These are phyloP conservation scores for Enteromius radiatus DNA, from an alignment of 2,797 vertebrate genomes.

Conservation along the genomic window DNA sequence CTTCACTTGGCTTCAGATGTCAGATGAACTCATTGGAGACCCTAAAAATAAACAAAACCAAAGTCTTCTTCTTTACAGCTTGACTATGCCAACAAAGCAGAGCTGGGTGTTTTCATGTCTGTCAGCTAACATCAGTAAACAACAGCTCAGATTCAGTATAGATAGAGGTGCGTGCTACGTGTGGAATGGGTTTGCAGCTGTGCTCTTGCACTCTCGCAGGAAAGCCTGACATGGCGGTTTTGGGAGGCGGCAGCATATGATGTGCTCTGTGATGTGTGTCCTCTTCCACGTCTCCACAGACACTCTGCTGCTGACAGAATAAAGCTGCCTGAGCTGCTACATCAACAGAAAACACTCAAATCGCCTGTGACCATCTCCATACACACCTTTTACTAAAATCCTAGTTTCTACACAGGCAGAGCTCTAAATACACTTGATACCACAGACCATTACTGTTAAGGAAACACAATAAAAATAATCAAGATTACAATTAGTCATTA, in stretches of 20 bases:
- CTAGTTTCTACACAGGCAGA: background rate
- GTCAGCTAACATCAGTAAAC: conserved; percentile 4
- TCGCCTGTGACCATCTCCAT: conserved; percentile 15
- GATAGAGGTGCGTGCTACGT: background rate
- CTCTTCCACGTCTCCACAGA: conserved; percentile 6
- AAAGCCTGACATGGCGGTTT: conserved; percentile 34
- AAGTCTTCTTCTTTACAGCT: conserved; percentile 20
- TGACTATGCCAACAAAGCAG: conserved; percentile 11
- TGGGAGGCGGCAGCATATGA: conserved; percentile 21
- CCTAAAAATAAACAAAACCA: conserved; percentile 38
- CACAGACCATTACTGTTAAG: background rate
- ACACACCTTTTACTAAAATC: background rate
- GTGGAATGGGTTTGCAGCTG: background rate
- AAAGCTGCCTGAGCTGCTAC: conserved; percentile 35
- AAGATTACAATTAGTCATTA: background rate
- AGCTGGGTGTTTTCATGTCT: background rate
- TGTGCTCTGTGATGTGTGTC: conserved; percentile 57
- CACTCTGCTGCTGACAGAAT: conserved; percentile 52
- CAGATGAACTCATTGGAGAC: background rate
- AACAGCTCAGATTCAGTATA: background rate
- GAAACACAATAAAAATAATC: background rate
- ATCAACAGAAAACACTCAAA: conserved; percentile 17
- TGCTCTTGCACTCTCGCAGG: background rate
- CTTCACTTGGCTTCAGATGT: conserved; percentile 22
- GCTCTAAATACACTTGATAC: background rate